Conservation (phyloP, 2,113 vertebrate genomes). For the Podiceps cristatus region DNA sequence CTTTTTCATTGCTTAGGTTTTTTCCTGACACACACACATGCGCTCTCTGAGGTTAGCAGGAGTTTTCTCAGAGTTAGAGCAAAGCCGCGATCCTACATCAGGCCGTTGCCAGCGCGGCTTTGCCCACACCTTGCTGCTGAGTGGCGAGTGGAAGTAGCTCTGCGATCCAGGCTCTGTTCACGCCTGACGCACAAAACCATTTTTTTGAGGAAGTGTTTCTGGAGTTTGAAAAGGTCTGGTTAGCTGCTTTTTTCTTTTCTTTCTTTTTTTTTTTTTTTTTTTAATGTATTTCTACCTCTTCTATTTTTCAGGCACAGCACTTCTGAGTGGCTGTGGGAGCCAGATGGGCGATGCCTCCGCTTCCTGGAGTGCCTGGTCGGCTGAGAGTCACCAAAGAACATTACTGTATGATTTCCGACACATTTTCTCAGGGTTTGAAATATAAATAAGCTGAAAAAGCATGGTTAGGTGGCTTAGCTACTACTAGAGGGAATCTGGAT, state of each 20-base stretch:
- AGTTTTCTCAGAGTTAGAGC: not conserved
- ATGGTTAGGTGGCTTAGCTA: not conserved
- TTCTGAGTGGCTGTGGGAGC: not conserved
- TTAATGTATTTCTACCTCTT: not conserved
- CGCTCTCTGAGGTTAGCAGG: not conserved
- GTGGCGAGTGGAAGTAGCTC: not conserved
- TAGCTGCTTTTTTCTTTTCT: not conserved
- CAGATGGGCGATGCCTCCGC: not conserved
- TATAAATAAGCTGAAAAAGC: not conserved
- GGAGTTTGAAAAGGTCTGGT: conserved; percentile 18
- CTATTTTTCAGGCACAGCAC: not conserved
- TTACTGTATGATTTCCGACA: not conserved
- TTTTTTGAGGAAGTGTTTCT: conserved; percentile 53
- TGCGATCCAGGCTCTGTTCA: not conserved
- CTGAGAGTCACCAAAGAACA: not conserved
- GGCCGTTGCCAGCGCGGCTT: fast-evolving
- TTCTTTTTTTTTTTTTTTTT: not conserved
- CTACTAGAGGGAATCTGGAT: not conserved
- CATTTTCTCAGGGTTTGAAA: not conserved
- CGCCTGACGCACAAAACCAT: not conserved
- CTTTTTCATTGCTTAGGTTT: not conserved
- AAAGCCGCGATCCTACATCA: fast-evolving
- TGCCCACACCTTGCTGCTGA: not conserved
- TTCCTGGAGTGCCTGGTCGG: not conserved
- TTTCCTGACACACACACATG: not conserved